Conservation (phyloP, 2,113 vertebrate genomes). For the Phoenicopterus ruber region DNA sequence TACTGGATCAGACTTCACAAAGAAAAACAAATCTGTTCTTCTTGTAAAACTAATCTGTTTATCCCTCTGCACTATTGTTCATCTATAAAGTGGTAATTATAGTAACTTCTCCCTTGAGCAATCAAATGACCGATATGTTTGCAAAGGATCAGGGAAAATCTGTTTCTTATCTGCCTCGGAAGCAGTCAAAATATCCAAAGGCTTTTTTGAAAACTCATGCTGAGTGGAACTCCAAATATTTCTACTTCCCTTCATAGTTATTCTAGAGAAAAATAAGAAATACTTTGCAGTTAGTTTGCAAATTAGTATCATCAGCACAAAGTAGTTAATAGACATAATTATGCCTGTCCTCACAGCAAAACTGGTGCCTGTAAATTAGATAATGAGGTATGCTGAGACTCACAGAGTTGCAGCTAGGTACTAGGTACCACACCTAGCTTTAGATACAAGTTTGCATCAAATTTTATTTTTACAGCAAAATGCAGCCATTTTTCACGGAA, state of each 20-base stretch:
- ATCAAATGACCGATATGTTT: not conserved
- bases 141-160: not conserved
- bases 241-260: not conserved
- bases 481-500: not conserved
- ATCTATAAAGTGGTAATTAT: not conserved
- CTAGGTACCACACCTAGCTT: not conserved
- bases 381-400: not conserved
- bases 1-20: not conserved
- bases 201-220: not conserved
- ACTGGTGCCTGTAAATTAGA: not conserved
- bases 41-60: conserved; percentile 7
- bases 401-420: not conserved
- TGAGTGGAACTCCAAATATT: not conserved
- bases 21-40: not conserved
- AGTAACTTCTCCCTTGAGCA: conserved; percentile 13
- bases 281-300: not conserved
- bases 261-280: not conserved
- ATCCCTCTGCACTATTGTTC: not conserved
- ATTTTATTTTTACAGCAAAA: not conserved
- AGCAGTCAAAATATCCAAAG: not conserved
- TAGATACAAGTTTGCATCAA: not conserved
- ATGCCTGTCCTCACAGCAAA: not conserved
- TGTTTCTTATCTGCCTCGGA: conserved; percentile 7
- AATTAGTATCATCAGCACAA: not conserved
- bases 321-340: not conserved